A percentile compares a stretch with the other conserved stretches of the same genome.
Evolutionary conservation across 2,888 invertebrate genomes (phyloP).

Genomic region (Athalia circularis): DNA sequence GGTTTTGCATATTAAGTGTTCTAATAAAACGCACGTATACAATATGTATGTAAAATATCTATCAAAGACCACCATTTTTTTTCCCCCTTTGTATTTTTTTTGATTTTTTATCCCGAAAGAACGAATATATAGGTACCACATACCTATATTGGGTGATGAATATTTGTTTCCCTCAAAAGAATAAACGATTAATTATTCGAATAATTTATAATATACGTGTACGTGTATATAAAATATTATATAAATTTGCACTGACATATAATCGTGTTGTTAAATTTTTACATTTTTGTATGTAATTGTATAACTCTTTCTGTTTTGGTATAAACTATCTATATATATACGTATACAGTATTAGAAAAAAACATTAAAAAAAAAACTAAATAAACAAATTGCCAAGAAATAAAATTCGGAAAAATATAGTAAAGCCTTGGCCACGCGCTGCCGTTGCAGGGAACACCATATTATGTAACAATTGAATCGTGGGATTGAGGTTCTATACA

Average conservation of each 20-base stretch:
- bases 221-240: neutral
- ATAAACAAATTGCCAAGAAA: neutral
- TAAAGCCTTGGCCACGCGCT: constrained; percentile 34
- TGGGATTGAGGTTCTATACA: neutral
- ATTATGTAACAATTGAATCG: neutral
- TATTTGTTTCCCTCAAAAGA: neutral
- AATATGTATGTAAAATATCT: no score
- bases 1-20: no score
- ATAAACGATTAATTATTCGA: neutral
- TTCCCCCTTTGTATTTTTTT: no score
- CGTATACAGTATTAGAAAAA: constrained; percentile 4
- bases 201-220: neutral
- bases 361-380: neutral
- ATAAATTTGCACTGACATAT: constrained; percentile 4
- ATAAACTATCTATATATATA: neutral
- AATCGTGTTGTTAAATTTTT: constrained; percentile 16
- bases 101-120: neutral
- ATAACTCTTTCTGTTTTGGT: neutral
- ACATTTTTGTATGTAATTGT: constrained; percentile 22
- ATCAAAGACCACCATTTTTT: no score
- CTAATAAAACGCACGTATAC: no score
- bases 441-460: constrained; percentile 1
- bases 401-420: constrained; percentile 20
- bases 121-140: neutral
- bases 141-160: no score